phyloP scores from a whole-genome alignment of 2,888 invertebrate genomes.

The Unio pictorum region DNA sequence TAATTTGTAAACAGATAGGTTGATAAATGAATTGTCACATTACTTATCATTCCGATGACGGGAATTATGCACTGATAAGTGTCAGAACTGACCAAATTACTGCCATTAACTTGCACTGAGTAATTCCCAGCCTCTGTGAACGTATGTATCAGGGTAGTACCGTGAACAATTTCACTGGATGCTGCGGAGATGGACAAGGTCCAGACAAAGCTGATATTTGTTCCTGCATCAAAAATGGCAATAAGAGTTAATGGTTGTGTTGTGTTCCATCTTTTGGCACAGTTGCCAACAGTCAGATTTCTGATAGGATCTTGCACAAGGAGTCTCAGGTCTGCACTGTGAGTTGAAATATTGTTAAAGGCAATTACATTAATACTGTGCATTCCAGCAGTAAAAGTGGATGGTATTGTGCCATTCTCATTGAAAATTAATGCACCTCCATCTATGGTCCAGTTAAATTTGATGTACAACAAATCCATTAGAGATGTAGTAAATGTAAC shows the following conservation, averaged over 20 bases:
- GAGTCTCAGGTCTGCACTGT: conserved; percentile 9
- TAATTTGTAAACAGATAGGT: conserved; percentile 31
- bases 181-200: conserved; percentile 7
- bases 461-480: conserved; percentile 8
- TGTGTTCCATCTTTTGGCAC: conserved; percentile 22
- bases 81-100: conserved; percentile 33
- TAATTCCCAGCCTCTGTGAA: conserved; percentile 32
- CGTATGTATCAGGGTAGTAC: conserved; percentile 13
- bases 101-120: conserved; percentile 32
- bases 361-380: conserved; percentile 28
- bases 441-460: conserved; percentile 16
- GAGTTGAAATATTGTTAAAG: conserved; percentile 31
- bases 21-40: conserved; percentile 29
- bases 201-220: conserved; percentile 37
- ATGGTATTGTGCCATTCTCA: conserved; percentile 2
- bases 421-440: background rate
- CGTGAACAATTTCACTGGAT: conserved; percentile 6
- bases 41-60: conserved; percentile 31
- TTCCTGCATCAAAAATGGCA: conserved; percentile 28
- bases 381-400: conserved; percentile 20
- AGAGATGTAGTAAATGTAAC: conserved; percentile 12
- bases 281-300: conserved; percentile 25
- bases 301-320: conserved; percentile 32
- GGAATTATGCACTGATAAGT: conserved; percentile 22
- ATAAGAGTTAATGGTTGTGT: conserved; percentile 23